Evolutionary conservation across 2,888 invertebrate species (phyloP), one percentile per base, ranked within the genome.

Genomic region (Hypsopygia costalis): DNA sequence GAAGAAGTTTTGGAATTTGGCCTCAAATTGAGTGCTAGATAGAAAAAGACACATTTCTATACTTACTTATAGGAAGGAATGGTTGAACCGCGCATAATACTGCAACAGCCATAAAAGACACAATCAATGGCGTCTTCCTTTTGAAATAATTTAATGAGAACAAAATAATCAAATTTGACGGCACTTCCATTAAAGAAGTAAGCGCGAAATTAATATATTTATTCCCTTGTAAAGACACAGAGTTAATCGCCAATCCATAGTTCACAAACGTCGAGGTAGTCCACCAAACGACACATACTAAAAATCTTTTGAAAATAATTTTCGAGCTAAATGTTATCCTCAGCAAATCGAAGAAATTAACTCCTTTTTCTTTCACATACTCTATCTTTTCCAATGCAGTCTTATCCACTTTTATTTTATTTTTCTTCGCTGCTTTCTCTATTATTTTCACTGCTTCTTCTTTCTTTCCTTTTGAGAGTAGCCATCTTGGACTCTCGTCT

Each of bases 401-500:
- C 37, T 59, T 61, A 4, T 86, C 77, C 0, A 87, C 9, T 21
- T 69, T 55, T 0, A 81, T 57, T 36, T 80, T 79, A 36, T 81
- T 86, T 11, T 55, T 68, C 40, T 81, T 83, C 0, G 94, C 92
- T 10, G 93, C 91, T 52, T 89, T 91, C 8, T 89, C 76, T 32
- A 94, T 69, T n/a, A 94, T 90, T 1, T 64, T 67, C 44, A 91
- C 85, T 0, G 94, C 94, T 60, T 93, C 85, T 0, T 92, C 90
- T 44, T 91, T 90, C 47, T 90, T 89, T 3, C 92, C 92, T 66
- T 93, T 93, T 11, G 92, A 92, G n/a, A 95, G 73, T 3, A 95
- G 83, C 96, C 96, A 96, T 60, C 95, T 88, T n/a, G 94, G 90
- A 37, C 94, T 94, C 73, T 94, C 94, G 3, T 94, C 94, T 29